Conservation (phyloP, 2,797 vertebrate species). For the Urosaurus nigricauda region DNA sequence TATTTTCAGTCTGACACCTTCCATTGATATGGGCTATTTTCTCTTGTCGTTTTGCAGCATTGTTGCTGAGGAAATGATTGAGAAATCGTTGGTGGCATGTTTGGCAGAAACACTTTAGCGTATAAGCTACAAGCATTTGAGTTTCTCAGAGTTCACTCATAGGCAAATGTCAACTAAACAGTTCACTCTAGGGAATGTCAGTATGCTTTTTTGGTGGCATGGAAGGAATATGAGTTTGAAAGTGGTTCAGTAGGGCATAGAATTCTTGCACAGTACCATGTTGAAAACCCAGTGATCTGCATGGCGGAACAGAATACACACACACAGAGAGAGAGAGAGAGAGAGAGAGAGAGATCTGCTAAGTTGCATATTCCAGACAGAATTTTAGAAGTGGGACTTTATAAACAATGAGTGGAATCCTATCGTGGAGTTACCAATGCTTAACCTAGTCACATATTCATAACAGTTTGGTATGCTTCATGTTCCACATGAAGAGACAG, state of each 20-base stretch:
- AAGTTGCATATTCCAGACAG: not conserved
- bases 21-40: constrained; percentile 14
- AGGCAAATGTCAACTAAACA: not conserved
- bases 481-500: too few species aligned
- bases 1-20: constrained; percentile 1
- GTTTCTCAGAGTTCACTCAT: not conserved
- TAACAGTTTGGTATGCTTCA: too few species aligned
- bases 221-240: not conserved
- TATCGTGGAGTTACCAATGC: too few species aligned
- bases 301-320: not conserved
- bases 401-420: too few species aligned
- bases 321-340: too few species aligned
- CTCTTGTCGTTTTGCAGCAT: not conserved
- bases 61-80: constrained; percentile 13
- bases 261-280: not conserved
- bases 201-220: not conserved
- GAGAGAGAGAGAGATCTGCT: too few species aligned
- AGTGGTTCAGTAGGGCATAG: not conserved
- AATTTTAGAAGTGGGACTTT: too few species aligned
- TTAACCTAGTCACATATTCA: too few species aligned
- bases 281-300: not conserved
- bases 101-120: constrained; percentile 18
- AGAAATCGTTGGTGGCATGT: constrained; percentile 7
- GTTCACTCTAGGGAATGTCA: not conserved
- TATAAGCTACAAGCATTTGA: not conserved